Percentiles rank a stretch among this genome's conserved stretches.
phyloP scores from a whole-genome alignment of 2,113 vertebrate species.

The Phoenicopterus ruber region DNA sequence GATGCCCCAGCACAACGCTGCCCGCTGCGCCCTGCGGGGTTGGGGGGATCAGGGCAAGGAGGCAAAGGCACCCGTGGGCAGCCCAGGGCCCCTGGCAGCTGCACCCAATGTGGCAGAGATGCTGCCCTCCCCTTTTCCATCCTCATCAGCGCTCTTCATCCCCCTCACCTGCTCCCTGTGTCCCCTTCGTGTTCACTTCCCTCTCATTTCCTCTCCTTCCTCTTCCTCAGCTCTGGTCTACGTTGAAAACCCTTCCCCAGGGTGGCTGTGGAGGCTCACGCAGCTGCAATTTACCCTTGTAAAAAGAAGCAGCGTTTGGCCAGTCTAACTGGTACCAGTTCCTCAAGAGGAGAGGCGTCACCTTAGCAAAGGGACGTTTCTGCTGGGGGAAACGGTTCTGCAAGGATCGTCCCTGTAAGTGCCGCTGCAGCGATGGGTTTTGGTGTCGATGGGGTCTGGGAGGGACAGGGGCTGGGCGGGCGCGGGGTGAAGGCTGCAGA shows the following conservation, averaged over 20 bases:
- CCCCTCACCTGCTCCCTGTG: background rate
- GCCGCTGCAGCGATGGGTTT: background rate
- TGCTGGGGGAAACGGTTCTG: background rate
- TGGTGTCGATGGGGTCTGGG: background rate
- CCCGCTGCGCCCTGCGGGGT: background rate
- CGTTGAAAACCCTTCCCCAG: background rate
- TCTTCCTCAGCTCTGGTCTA: background rate
- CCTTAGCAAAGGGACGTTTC: background rate
- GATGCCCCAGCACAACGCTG: background rate
- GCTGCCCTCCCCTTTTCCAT: background rate
- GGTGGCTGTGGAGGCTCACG: background rate
- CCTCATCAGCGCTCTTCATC: background rate
- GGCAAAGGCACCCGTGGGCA: background rate
- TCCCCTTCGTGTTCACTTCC: rapidly evolving
- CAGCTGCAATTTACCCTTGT: background rate
- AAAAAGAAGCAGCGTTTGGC: background rate
- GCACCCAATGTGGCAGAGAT: background rate
- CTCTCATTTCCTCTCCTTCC: background rate
- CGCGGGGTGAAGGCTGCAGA: rapidly evolving
- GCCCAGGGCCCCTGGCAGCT: background rate
- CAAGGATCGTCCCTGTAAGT: background rate
- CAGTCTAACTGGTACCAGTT: background rate
- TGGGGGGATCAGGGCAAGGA: background rate
- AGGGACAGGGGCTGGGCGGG: background rate
- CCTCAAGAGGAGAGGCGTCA: rapidly evolving